These are phyloP conservation scores for Gobionotothen gibberifrons DNA, from an alignment of 2,797 vertebrate genomes.

Conservation along the genomic window DNA sequence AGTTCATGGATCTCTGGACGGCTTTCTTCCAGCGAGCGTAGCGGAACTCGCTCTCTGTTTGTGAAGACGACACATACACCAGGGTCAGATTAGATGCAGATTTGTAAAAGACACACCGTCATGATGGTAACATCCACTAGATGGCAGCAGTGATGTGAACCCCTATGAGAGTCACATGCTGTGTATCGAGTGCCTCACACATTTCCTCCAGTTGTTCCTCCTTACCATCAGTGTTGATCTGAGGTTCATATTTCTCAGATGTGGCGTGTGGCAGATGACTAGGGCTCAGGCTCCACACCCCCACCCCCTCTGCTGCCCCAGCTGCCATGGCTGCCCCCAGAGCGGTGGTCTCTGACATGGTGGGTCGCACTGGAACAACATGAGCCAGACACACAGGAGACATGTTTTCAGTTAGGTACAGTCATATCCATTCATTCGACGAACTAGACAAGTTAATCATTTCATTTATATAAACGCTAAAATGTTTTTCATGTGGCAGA, in stretches of 20 bases:
- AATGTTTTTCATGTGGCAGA: not conserved
- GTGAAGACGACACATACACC: not conserved
- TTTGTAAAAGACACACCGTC: not conserved
- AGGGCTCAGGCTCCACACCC: slow-evolving; percentile 88
- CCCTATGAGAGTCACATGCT: not conserved
- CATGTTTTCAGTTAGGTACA: not conserved
- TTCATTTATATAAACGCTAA: too few species aligned
- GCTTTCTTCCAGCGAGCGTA: slow-evolving; percentile 95
- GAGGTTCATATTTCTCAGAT: slow-evolving; percentile 88
- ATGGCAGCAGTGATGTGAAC: slow-evolving; percentile 4
- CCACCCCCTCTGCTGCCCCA: slow-evolving; percentile 91
- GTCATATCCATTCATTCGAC: not conserved
- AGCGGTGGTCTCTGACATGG: slow-evolving; percentile 93
- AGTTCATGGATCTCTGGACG: slow-evolving; percentile 92
- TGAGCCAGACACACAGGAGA: not conserved
- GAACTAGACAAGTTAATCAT: not conserved
- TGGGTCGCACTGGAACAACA: slow-evolving; percentile 85
- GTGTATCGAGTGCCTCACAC: not conserved
- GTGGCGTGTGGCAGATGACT: slow-evolving; percentile 83
- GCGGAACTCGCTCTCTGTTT: slow-evolving; percentile 88
- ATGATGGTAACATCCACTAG: not conserved
- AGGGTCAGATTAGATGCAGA: not conserved
- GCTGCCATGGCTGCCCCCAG: slow-evolving; percentile 95
- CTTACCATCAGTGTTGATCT: slow-evolving; percentile 91
- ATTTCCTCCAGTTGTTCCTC: not conserved